Base-by-base conservation (phyloP, 2,888 invertebrate species). In the Macrosiphum euphorbiae region DNA sequence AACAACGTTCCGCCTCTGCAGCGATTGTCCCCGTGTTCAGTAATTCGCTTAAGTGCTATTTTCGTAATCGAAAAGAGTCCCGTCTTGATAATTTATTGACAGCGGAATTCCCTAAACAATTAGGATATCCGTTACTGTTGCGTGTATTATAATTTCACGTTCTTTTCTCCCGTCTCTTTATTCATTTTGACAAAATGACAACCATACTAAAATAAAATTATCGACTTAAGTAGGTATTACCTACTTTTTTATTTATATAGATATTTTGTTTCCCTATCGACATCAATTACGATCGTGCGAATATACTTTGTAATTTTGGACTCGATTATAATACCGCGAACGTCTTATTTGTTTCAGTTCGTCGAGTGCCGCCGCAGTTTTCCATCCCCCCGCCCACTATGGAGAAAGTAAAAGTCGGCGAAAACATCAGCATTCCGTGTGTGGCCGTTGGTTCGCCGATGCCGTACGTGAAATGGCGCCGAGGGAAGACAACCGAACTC, bases 371-470 rank as follows among this genome's bases (percentile, higher is more conserved):
- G 11, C 99, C 99, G 0, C 98, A 98, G 95, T 99, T 99, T 96
- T 98, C 99, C 28, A 98, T 98, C 95, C 98, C 98, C 44, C 99
- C 99, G 94, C 98, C 98, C 86, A 96, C 97, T 26, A 96, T 97
- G 91, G 98, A 97, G 95, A 98, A 99, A 96, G 99, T 99, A 92
- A 98, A 98, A 97, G 97, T 99, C 91, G 99, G 99, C 28, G 98
- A 98, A 0, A 98, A 98, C 95, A 96, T 99, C 95, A 99, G 98
- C 96, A 96, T 99, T 95, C 99, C 99, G 94, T 99, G 99, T 96
- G 99, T 99, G 94, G 99, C 99, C 24, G 98, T 98, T 58, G 99
- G 99, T 44, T 98, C 99, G 0, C 99, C 99, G 13, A 99, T 99
- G 99, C 99, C 99, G 2, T 98, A 97, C 95, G 99, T 99, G 93